Percentiles rank a stretch among this genome's conserved stretches.
Evolutionary conservation across 2,797 vertebrate species (phyloP).

Genomic region (Choloepus didactylus): DNA sequence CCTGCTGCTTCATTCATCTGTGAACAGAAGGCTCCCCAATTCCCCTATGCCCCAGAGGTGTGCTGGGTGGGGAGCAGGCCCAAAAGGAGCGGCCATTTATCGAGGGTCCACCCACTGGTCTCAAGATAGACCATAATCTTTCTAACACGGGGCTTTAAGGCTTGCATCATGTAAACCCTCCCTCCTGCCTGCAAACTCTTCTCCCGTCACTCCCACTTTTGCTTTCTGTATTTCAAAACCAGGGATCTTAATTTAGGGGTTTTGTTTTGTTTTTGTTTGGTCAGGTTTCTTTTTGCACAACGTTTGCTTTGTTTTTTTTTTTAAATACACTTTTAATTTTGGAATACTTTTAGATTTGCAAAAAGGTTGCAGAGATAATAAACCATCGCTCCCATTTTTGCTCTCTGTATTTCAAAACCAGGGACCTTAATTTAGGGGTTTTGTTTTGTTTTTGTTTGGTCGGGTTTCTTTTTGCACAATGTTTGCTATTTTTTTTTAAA

Average conservation of each 20-base stretch:
- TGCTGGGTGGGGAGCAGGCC: background rate
- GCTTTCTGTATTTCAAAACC: background rate
- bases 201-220: background rate
- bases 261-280: background rate
- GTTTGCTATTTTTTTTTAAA: too few relatives aligned
- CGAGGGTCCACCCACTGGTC: background rate
- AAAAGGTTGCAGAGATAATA: too few relatives aligned
- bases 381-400: too few relatives aligned
- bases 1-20: background rate
- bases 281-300: too few relatives aligned
- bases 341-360: too few relatives aligned
- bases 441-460: background rate
- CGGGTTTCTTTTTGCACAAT: too few relatives aligned
- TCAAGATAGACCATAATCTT: background rate
- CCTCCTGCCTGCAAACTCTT: rapidly evolving
- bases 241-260: background rate
- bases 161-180: rapidly evolving
- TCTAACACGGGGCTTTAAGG: rapidly evolving
- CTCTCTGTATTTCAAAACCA: too few relatives aligned
- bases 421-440: too few relatives aligned
- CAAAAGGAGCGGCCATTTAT: background rate
- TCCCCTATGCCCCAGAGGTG: background rate
- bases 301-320: too few relatives aligned
- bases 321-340: too few relatives aligned
- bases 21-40: background rate